Conservation (phyloP, 2,113 vertebrate genomes). For the Proteles cristata region DNA sequence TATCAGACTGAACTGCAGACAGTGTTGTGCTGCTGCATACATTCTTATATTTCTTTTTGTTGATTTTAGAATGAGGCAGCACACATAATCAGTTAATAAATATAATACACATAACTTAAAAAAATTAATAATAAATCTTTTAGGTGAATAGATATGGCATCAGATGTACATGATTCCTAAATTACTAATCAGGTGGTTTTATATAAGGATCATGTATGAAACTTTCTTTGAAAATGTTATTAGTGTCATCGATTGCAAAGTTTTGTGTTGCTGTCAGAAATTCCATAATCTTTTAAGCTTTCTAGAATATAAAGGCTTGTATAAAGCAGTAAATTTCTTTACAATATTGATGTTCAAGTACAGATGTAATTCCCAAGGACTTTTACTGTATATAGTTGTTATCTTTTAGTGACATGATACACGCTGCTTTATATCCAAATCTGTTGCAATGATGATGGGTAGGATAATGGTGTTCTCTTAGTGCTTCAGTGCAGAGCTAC, state of each 20-base stretch:
- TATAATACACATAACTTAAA: background rate
- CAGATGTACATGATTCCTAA: background rate
- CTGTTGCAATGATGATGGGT: background rate
- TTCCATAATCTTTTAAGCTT: background rate
- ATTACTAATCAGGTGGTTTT: background rate
- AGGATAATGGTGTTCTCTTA: background rate
- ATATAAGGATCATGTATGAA: background rate
- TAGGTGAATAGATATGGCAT: background rate
- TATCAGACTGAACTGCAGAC: background rate
- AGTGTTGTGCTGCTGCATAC: background rate
- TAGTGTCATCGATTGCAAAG: background rate
- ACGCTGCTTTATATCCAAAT: background rate
- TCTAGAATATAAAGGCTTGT: background rate
- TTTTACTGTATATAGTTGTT: background rate
- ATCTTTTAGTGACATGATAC: background rate
- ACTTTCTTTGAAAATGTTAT: background rate
- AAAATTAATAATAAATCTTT: background rate
- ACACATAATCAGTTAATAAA: background rate
- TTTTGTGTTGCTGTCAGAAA: background rate
- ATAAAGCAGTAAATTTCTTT: background rate
- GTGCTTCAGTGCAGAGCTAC: background rate
- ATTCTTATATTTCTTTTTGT: background rate
- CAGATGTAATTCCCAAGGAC: background rate
- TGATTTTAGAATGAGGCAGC: background rate
- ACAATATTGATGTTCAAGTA: background rate